Conservation (phyloP, 2,888 invertebrate species). For the Nematopogon swammerdamellus region DNA sequence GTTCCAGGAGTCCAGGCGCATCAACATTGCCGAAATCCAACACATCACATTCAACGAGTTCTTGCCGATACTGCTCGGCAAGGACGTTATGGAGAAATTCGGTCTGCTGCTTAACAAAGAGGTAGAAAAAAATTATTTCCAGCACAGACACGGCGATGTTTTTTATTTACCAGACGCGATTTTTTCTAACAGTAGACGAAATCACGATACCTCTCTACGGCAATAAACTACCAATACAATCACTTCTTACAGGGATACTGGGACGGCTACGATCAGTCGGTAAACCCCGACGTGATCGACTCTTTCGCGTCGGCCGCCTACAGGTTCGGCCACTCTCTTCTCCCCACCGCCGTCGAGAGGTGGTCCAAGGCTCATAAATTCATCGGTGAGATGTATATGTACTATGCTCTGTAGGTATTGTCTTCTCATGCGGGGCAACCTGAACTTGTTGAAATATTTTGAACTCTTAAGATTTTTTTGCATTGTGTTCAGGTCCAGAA, state of each 20-base stretch:
- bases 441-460: too few relatives aligned
- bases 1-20: slow-evolving; percentile 83
- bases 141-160: too few relatives aligned
- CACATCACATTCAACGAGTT: slow-evolving; percentile 91
- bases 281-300: slow-evolving; percentile 86
- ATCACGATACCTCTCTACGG: too few relatives aligned
- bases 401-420: too few relatives aligned
- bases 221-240: too few relatives aligned
- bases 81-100: slow-evolving; percentile 89
- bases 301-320: slow-evolving; percentile 91
- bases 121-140: too few relatives aligned
- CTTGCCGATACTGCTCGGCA: slow-evolving; percentile 82
- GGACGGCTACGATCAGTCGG: slow-evolving; percentile 78
- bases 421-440: too few relatives aligned
- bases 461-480: too few relatives aligned
- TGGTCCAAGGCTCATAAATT: slow-evolving; percentile 96
- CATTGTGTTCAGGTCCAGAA: too few relatives aligned
- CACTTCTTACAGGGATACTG: slow-evolving; percentile 67
- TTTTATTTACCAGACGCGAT: too few relatives aligned
- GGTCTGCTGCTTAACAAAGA: slow-evolving; percentile 80
- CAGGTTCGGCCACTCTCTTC: slow-evolving; percentile 85
- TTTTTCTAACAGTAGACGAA: too few relatives aligned
- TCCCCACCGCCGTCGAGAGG: slow-evolving; percentile 87
- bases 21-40: slow-evolving; percentile 83
- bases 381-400: slow-evolving; percentile 66